Base-by-base conservation (phyloP, 2,888 invertebrate genomes). In the Incurvaria masculella region DNA sequence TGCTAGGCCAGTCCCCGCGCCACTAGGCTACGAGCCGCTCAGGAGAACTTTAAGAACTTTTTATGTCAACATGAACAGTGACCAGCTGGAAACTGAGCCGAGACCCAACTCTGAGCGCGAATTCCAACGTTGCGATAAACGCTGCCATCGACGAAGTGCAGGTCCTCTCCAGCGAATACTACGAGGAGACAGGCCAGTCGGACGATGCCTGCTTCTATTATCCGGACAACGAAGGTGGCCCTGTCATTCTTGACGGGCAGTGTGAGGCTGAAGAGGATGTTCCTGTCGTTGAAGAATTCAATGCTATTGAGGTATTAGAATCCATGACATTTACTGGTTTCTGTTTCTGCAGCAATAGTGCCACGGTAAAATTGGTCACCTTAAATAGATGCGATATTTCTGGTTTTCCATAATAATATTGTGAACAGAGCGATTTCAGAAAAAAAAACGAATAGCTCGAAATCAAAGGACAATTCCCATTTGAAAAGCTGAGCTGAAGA, bases 41-140 rank as follows among this genome's bases (percentile, higher is more conserved):
- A n/a, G n/a, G n/a, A 10, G 10, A 10, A 27, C 10, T 14, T 27
- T 27, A 27, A 10, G 10, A 14, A 10, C 33, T 11, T 27, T 14
- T 14, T 11, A n/a, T n/a, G n/a, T n/a, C n/a, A n/a, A n/a, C n/a
- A n/a, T n/a, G n/a, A n/a, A 42, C 58, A 75, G 74, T 74, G 11
- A 57, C 59, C 49, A 69, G 68, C 50, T 74, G 69, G 69, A 72
- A 72, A 49, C 59, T 75, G 2, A 68, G 74, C 48, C 63, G 66
- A 53, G 21, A 49, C 2, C 59, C 52, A 14, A 50, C 27, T 5
- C 53, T 74, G 2, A 52, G 61, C 14, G 17, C 48, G 2, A 51
- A 16, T 1, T 58, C 64, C 2, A 44, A 38, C 11, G 44, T 51
- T 0, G 53, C 51, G 0, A 71, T 75, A 43, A 56, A 63, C 27